Evolutionary conservation across 2,113 vertebrate species (phyloP).

Genomic region (Psittacus erithacus): DNA sequence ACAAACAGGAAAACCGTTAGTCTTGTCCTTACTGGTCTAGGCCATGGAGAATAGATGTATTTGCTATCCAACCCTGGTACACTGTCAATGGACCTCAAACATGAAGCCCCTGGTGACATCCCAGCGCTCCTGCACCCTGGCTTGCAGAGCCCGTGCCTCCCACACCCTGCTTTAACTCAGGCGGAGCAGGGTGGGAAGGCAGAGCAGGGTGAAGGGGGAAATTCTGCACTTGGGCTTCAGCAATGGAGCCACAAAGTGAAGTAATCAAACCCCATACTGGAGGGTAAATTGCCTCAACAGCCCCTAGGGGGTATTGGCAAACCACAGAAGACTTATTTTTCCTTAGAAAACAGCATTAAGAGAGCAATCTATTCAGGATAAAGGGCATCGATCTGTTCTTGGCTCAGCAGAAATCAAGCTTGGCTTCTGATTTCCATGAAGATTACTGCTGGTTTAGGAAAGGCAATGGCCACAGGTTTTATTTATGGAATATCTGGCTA

Average conservation of each 20-base stretch:
- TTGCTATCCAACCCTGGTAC: background rate
- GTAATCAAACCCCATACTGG: conserved; percentile 33
- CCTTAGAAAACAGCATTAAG: conserved; percentile 21
- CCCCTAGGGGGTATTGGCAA: conserved; percentile 40
- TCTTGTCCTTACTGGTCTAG: background rate
- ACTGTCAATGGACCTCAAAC: rapidly evolving
- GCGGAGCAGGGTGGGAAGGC: background rate
- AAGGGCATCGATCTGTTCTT: conserved; percentile 7
- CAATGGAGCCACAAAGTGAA: background rate
- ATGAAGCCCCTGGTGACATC: background rate
- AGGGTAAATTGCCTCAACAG: conserved; percentile 19
- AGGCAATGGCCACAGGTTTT: background rate
- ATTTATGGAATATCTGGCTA: background rate
- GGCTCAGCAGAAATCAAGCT: background rate
- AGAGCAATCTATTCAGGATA: conserved; percentile 18
- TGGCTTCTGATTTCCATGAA: conserved; percentile 6
- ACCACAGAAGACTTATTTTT: background rate
- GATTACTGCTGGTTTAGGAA: conserved; percentile 15
- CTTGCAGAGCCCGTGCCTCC: background rate
- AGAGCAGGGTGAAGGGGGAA: background rate
- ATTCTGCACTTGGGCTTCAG: background rate
- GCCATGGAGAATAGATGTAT: rapidly evolving
- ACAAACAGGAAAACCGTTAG: background rate
- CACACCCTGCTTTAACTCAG: background rate
- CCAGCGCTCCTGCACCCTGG: background rate